Base-by-base conservation (phyloP, 1,140 invertebrate species). In the Drosophila melanica region DNA sequence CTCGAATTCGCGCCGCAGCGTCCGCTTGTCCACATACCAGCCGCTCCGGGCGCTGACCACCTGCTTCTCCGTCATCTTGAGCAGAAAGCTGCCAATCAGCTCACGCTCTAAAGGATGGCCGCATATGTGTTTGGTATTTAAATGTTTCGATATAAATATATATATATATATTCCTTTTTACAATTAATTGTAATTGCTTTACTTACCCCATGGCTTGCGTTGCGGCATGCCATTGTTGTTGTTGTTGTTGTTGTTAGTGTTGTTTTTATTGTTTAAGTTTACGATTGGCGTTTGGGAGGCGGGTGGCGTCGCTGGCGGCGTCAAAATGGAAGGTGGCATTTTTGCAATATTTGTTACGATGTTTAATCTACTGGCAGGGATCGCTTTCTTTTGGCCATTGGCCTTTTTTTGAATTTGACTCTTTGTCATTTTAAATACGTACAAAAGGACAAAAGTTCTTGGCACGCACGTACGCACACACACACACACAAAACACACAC, bases 11-110 rank as follows among this genome's bases (percentile, higher is more conserved):
- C 47, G 41, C 1, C 81, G 71, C 66, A 86, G 12, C 12, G 27
- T 58, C 0, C 12, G 11, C 59, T 90, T 90, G 9, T 82, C 76
- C 55, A 86, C 77, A 18, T 60, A 73, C 90, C 90, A 90, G 30
- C 54, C 63, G 11, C 41, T 63, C 1, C 68, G 58, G 1, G 81
- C 81, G n/a, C 50, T 67, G 45, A 82, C 60, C 70, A 80, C 58
- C 45, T 90, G 74, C 2, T 47, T 60, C 1, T 74, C 66, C 20
- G 77, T 62, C 73, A 90, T 73, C 11, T 76, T 55, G n/a, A 90
- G 44, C 37, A 90, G 50, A 67, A 90, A 90, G n/a, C 23, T 47
- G 1, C 90, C 90, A 44, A 90, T 71, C 6, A 86, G 57, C 45
- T 90, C 81, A 8, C 84, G 81, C 41, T 90, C 90, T 90, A 47